phyloP scores from a whole-genome alignment of 2,113 vertebrate genomes.

The Phainopepla nitens region DNA sequence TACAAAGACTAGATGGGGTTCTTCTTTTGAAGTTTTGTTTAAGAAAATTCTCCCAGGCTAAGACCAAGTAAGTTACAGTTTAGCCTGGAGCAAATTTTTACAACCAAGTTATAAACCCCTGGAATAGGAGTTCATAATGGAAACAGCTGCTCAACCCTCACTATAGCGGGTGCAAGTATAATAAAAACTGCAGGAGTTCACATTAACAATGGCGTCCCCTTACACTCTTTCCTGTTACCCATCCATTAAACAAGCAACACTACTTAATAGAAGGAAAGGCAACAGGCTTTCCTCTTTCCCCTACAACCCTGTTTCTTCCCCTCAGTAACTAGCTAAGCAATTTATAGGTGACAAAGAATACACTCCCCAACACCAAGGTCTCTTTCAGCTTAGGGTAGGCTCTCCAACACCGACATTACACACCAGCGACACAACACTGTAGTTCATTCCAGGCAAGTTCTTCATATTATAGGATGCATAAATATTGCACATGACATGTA shows the following conservation, averaged over 20 bases:
- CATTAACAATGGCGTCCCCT: conserved; percentile 71
- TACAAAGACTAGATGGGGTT: conserved; percentile 55
- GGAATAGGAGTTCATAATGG: conserved; percentile 79
- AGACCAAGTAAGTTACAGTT: conserved; percentile 65
- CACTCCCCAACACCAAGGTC: neutral
- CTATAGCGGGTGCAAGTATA: conserved; percentile 63
- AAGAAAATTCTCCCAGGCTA: conserved; percentile 74
- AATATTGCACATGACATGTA: neutral
- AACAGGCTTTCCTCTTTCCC: conserved; percentile 23
- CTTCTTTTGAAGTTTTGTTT: conserved; percentile 56
- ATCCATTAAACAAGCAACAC: conserved; percentile 69
- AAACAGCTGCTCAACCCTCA: conserved; percentile 77
- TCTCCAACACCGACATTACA: neutral
- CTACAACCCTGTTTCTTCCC: neutral
- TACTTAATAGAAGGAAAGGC: conserved; percentile 61
- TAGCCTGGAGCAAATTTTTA: conserved; percentile 75
- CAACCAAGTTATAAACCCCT: conserved; percentile 77
- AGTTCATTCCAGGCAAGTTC: neutral
- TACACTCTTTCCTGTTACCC: conserved; percentile 72
- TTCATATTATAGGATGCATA: neutral
- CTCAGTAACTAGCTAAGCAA: conserved; percentile 52
- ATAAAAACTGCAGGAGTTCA: conserved; percentile 75
- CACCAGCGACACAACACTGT: neutral
- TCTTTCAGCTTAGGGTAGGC: neutral
- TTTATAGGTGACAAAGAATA: conserved; percentile 56